Evolutionary conservation across 2,888 invertebrate species (phyloP).

Genomic region (Eupithecia abbreviata): DNA sequence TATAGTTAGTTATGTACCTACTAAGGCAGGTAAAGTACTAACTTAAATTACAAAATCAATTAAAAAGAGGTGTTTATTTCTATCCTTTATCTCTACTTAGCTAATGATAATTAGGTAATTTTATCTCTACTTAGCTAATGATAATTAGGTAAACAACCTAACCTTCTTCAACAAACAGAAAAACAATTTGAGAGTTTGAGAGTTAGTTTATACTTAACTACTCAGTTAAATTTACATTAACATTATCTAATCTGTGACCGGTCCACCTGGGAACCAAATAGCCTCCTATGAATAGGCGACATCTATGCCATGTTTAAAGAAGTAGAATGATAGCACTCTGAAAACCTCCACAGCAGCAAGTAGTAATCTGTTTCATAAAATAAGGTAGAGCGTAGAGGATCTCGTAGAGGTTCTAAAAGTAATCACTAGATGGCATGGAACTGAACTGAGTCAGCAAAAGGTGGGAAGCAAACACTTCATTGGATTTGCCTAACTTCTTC

Average conservation of each 20-base stretch:
- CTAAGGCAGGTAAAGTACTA: too few species aligned
- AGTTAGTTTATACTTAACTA: too few species aligned
- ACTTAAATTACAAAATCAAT: too few species aligned
- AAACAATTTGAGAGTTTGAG: too few species aligned
- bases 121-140: too few species aligned
- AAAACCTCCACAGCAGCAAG: neutral
- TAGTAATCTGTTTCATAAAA: neutral
- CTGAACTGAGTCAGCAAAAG: neutral
- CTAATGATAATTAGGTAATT: too few species aligned
- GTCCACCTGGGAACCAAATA: neutral
- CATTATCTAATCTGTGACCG: neutral
- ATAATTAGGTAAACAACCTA: too few species aligned
- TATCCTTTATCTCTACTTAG: too few species aligned
- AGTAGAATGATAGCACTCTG: neutral
- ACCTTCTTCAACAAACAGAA: too few species aligned
- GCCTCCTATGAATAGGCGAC: neutral
- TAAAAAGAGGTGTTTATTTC: too few species aligned
- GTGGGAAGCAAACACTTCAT: neutral
- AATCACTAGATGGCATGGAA: conserved; percentile 1
- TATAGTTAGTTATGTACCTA: too few species aligned
- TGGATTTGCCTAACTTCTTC: neutral
- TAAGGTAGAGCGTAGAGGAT: neutral
- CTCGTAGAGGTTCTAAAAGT: neutral
- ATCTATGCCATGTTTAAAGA: neutral
- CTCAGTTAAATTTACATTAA: neutral